A percentile compares a stretch with the other conserved stretches of the same genome.
phyloP scores from a whole-genome alignment of 1,140 invertebrate genomes.

The Brachionus rubens region DNA sequence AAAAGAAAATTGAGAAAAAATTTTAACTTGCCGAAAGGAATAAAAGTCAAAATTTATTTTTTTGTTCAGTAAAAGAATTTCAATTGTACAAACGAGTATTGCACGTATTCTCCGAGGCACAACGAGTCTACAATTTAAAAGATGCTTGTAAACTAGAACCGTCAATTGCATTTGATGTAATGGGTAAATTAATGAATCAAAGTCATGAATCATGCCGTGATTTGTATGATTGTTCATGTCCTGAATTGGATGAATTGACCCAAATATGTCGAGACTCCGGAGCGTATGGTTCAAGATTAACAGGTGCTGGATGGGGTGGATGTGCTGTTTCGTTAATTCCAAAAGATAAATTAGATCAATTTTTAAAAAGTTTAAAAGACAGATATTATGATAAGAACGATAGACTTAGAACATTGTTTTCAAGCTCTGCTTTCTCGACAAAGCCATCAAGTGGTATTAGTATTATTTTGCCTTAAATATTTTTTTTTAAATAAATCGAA shows the following conservation, averaged over 20 bases:
- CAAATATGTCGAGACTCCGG: slow-evolving; percentile 70
- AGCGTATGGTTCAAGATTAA: slow-evolving; percentile 78
- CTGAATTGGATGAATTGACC: slow-evolving; percentile 78
- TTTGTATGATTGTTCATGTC: slow-evolving; percentile 90
- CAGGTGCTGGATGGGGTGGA: slow-evolving; percentile 90
- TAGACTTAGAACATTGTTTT: neutral
- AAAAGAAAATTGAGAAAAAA: too few species aligned
- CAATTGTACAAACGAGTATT: slow-evolving; percentile 65
- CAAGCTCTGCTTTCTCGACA: neutral
- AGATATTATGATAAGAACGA: slow-evolving; percentile 37
- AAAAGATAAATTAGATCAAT: slow-evolving; percentile 67
- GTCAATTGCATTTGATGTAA: slow-evolving; percentile 62
- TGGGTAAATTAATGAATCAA: slow-evolving; percentile 80
- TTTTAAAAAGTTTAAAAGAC: slow-evolving; percentile 66
- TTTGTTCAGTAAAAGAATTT: slow-evolving; percentile 35
- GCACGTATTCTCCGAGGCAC: slow-evolving; percentile 77
- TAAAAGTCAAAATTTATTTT: neutral
- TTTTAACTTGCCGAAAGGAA: too few species aligned
- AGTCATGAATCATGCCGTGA: slow-evolving; percentile 81
- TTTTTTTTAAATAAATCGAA: neutral
- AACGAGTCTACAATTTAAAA: slow-evolving; percentile 73
- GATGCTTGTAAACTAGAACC: slow-evolving; percentile 63
- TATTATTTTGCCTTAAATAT: slow-evolving; percentile 11
- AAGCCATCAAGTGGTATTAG: slow-evolving; percentile 30
- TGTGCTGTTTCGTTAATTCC: slow-evolving; percentile 82